A percentile compares a stretch with the other conserved stretches of the same genome.
These are phyloP conservation scores for Sebastes vulpes DNA, from an alignment of 2,797 vertebrate species.

Conservation along the genomic window DNA sequence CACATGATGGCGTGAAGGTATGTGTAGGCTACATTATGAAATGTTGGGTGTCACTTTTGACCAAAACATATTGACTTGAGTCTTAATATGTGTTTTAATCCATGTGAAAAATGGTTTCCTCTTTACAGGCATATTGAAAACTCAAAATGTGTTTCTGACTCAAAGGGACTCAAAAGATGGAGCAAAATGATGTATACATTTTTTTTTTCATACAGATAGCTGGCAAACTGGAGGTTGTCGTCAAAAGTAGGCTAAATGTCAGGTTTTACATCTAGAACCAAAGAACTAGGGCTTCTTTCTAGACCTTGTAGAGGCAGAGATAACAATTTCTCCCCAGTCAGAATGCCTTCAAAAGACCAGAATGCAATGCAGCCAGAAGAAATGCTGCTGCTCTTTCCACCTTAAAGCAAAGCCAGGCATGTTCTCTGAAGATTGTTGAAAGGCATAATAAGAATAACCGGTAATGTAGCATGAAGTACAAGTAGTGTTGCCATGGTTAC, in stretches of 20 bases:
- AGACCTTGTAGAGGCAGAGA: background rate
- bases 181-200: no score
- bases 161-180: no score
- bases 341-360: background rate
- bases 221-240: background rate
- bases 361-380: background rate
- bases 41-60: no score
- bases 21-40: no score
- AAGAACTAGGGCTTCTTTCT: background rate
- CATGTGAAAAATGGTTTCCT: no score
- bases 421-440: conserved; percentile 1
- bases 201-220: background rate
- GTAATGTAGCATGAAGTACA: conserved; percentile 3
- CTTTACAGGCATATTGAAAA: no score
- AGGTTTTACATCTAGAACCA: background rate
- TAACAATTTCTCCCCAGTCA: background rate
- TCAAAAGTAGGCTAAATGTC: background rate
- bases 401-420: conserved; percentile 16
- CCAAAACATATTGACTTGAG: no score
- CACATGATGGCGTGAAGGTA: no score
- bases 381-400: background rate
- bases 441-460: conserved; percentile 8
- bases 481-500: conserved; percentile 41
- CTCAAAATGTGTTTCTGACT: no score
- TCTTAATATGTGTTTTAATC: no score